phyloP scores from a whole-genome alignment of 30 jellyfish, hydroid and myxozoan genomes.

The Hydractinia symbiolongicarpus region DNA sequence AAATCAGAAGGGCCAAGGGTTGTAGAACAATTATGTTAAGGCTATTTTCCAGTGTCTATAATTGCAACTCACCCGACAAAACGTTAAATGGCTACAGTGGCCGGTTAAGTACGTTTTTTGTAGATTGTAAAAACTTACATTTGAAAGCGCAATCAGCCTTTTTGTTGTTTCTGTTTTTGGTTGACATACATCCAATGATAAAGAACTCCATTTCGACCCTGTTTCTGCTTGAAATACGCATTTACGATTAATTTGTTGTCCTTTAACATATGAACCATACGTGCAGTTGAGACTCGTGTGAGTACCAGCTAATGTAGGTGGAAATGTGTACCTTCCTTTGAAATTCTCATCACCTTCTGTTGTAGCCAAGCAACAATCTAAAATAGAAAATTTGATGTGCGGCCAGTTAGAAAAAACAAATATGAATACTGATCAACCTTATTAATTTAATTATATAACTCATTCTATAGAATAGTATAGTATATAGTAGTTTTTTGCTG shows the following conservation, averaged over 20 bases:
- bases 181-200: background rate
- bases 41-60: too few relatives aligned
- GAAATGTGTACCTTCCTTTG: background rate
- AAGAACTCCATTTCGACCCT: background rate
- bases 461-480: too few relatives aligned
- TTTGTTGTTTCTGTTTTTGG: background rate
- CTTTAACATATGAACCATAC: background rate
- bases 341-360: constrained; percentile 9
- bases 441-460: too few relatives aligned
- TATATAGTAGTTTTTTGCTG: too few relatives aligned
- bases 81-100: background rate
- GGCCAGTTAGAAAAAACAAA: background rate
- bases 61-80: too few relatives aligned
- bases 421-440: too few relatives aligned
- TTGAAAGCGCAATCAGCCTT: background rate
- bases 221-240: background rate
- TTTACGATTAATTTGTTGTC: background rate
- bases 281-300: background rate
- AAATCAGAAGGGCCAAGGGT: background rate
- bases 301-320: background rate
- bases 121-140: background rate
- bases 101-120: background rate
- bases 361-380: background rate
- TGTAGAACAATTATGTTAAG: background rate
- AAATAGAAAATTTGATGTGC: background rate